Evolutionary conservation across 2,888 invertebrate species (phyloP), one percentile per base, ranked within the genome.

Genomic region (Odiellus spinosus): DNA sequence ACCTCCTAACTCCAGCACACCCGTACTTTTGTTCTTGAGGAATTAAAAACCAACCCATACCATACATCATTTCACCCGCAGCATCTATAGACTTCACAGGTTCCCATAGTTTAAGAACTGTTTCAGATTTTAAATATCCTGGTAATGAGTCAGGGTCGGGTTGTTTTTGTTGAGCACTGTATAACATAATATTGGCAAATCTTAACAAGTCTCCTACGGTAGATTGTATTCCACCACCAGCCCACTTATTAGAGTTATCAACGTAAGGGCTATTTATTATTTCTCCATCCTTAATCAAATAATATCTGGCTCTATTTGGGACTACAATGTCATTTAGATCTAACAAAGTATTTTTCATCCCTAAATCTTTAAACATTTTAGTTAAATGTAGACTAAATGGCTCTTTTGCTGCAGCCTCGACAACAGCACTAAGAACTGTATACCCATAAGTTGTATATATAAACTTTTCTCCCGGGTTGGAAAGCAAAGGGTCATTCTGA

Each of bases 211-310:
- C 73, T 2, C 57, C 56, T 21, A 69, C 69, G 18, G 65, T 72
- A 2, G 75, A 75, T 12, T 74, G 55, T 20, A 75, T 59, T 1
- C 76, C 76, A 18, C 76, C 75, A 5, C 75, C 75, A 6, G 74
- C 74, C 71, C 71, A 74, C 60, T 76, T 76, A 60, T 71, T 73
- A 0, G 73, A 73, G 53, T 69, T 68, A 59, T 76, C 72, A 3
- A 74, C 72, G 57, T 69, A 71, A 0, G 72, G 72, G 5, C 71
- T 68, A 59, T 76, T 76, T 18, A 62, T 58, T 6, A 76, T 52
- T 10, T 56, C 50, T 3, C 68, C 67, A 10, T 59, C 58, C 41
- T 62, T 61, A 53, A 64, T 61, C 42, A 59, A 48, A 55, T 71
- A 72, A 56, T 65, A 66, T 72, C 67, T 67, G 34, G 71, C 63